Evolutionary conservation across 2,888 invertebrate genomes (phyloP), one percentile per base, ranked within the genome.

Genomic region (Oligia strigilis): DNA sequence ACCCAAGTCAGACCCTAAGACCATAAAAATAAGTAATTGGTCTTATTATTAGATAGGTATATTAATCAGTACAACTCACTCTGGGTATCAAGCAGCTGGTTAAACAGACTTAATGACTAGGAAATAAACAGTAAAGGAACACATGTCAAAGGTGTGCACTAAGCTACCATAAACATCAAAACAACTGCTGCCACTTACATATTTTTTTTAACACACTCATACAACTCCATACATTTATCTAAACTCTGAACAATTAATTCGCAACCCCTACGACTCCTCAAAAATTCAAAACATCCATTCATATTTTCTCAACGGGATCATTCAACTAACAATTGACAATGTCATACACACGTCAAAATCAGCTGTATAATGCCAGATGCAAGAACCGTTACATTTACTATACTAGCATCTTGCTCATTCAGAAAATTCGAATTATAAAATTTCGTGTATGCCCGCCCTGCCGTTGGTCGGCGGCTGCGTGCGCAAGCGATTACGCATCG

Each of bases 321-420:
- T 78, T 85, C 77, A 86, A 70, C 80, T 73, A 43, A 73, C 40
- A 73, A 86, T 40, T 55, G 43, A 83, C 77, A 86, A 75, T 80
- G 81, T 69, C 64, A 73, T 67, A n/a, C 62, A 49, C 29, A 79
- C 74, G 77, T 85, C 84, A 85, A 85, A 89, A 88, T 90, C 90
- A 90, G 89, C 89, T 90, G 90, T 90, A 85, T 66, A 1, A 65
- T 65, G 72, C 70, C 90, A 89, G 89, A 90, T 90, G 90, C 78
- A 70, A 58, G 55, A 81, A 90, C 90, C 90, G 90, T 90, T 90
- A 90, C 75, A 78, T 65, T 60, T 88, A 89, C 83, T 87, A 80
- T 75, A 87, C 80, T 77, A 76, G 74, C 75, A 83, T 88, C 82
- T 82, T 86, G 80, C 87, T 88, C 90, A 90, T 86, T 86, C 83